Evolutionary conservation across 2,888 invertebrate genomes (phyloP), one percentile per base, ranked within the genome.

Genomic region (Anticlea derivata): DNA sequence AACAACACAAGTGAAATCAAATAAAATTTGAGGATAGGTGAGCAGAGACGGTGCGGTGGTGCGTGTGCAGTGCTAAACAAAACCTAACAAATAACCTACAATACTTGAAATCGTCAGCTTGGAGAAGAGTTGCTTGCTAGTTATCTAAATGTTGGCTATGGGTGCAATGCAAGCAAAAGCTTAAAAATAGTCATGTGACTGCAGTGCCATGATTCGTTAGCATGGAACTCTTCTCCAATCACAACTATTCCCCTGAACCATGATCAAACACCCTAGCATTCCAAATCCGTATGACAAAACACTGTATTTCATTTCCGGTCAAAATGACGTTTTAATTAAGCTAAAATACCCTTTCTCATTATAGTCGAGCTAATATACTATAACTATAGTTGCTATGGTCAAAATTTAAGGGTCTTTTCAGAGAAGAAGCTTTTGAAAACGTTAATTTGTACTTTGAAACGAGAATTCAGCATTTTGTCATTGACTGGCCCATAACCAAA

Each of bases 1-100:
- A 82, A 78, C 73, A 81, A 75, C 66, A 70, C 72, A 83, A 74
- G 67, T 70, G 73, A 75, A 78, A 77, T 66, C 63, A 78, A 80
- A 77, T 70, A 58, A 71, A 66, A 70, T 62, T 52, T 37, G 39
- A 43, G 34, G 30, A 47, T 24, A 30, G 10, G 33, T 39, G 31
- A 55, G 58, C 48, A 40, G 35, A 13, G 26, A 8, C 39, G 50
- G 57, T 60, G 63, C 57, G 57, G 62, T 58, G n/a, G n/a, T n/a
- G n/a, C n/a, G n/a, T 57, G 53, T 58, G 63, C 65, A 53, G 52
- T 43, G 33, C 22, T 24, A 11, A 46, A 46, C 30, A 8, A 46
- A 51, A 31, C 44, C 13, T 13, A 34, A 12, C 29, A 34, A 34
- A 12, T 23, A 34, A 33, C 43, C 34, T 31, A 34, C 35, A 20